Base-by-base conservation (phyloP, 2,113 vertebrate species). In the Epinephelus fuscoguttatus region DNA sequence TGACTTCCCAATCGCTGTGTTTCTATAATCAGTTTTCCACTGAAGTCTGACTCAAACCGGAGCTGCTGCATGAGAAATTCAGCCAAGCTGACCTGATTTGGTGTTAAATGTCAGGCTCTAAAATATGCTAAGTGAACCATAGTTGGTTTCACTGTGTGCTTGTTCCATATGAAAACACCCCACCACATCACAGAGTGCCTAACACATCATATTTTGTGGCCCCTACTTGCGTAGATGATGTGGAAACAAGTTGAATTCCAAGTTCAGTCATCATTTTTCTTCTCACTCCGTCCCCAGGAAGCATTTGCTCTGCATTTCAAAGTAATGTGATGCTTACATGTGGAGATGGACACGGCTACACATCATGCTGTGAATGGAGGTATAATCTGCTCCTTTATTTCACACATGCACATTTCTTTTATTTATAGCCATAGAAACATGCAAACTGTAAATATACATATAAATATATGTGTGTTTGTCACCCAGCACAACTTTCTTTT, bases 51-150 rank as follows among this genome's bases (percentile, higher is more conserved):
- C 63, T 79, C 56, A 57, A 37, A 69, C 37, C 33, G 18, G 37
- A 45, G 17, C 66, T 56, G 25, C 60, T 30, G 55, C 45, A 45
- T 45, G 50, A 76, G n/a, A 74, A 52, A 70, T 64, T 5, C 1
- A 4, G 37, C 21, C 19, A 21, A 42, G 64, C 42, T 84, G 62
- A 73, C 37, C 40, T 30, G 33, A 69, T 73, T 47, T 40, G 15
- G 49, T 77, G 72, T 52, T 77, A 52, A 67, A 75, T 71, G 76
- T 45, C 40, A 72, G 27, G 4, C 59, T 71, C 2, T 53, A 23
- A 70, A 66, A 33, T 62, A 66, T 76, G 27, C 15, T 60, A 53
- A 57, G 56, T 19, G n/a, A 79, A 56, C 30, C 42, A 6, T 2
- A 21, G 42, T 3, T 21, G 53, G 45, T 27, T 62, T 61, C 57